Evolutionary conservation across 2,113 vertebrate species (phyloP), one percentile per base, ranked within the genome.

Genomic region (Leptobrachium leishanense): DNA sequence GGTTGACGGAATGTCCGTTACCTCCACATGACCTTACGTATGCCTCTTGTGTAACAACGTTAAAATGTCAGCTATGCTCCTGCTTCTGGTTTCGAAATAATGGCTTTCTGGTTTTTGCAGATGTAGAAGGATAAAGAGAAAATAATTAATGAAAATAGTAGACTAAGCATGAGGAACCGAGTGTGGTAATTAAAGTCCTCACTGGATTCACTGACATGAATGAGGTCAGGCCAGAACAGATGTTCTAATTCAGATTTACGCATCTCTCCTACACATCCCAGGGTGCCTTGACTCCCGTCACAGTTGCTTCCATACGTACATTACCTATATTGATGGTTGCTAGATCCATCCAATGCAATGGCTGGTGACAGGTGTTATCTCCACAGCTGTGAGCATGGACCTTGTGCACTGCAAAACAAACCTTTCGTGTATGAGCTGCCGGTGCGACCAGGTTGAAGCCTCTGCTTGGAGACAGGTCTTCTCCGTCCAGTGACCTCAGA

Each of bases 21-120:
- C 87, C 88, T 87, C 83, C 69, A 77, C 0, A 0, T 87, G 87
- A 89, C 86, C 87, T 83, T 83, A 43, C 68, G 82, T 65, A 54
- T 62, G 84, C 77, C 85, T 85, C n/a, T 59, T 43, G 84, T 70
- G 79, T 82, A 84, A 85, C 86, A 78, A 85, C 3, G 11, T 59
- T 59, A 15, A 59, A 15, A 59, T 13, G 85, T 81, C 86, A 80
- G 54, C 11, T 43, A 13, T 0, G 13, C 81, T 62, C 20, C 82
- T 0, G 50, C 62, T 63, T 46, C 72, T 83, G 43, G 77, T 64
- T 76, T 78, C 20, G 15, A 55, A 72, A 74, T 80, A 11, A 13
- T 57, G 8, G 0, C 2, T 75, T 67, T 73, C 72, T 81, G 44
- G 59, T 81, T 83, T 31, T 71, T 31, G 40, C 7, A 0, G 0